Conservation (phyloP, 92 coral and sea anemone genomes). For the Muricea muricata region DNA sequence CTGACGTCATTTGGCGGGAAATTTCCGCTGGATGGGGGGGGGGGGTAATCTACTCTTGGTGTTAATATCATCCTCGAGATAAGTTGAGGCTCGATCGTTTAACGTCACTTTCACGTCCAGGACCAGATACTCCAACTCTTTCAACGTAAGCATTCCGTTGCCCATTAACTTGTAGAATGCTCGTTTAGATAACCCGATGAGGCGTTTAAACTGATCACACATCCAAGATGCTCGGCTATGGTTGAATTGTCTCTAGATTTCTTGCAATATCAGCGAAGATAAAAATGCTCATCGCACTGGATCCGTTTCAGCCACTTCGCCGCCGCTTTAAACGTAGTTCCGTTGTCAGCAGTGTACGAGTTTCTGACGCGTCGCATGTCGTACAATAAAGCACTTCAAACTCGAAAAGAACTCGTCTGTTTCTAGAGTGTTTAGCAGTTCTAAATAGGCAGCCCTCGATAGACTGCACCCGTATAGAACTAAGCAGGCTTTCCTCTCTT, state of each 20-base stretch:
- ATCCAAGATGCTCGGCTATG: conserved; percentile 40
- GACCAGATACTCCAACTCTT: conserved; percentile 40
- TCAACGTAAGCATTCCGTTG: conserved; percentile 32
- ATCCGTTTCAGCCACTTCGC: conserved; percentile 30
- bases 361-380: conserved; percentile 19
- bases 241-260: conserved; percentile 47
- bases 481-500: conserved; percentile 28
- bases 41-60: too few relatives aligned
- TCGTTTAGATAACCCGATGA: conserved; percentile 45
- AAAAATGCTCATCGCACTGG: conserved; percentile 1
- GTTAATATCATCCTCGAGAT: conserved; percentile 40
- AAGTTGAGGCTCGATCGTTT: conserved; percentile 37
- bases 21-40: too few relatives aligned
- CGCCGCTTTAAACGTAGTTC: conserved; percentile 30
- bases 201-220: conserved; percentile 49
- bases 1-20: too few relatives aligned
- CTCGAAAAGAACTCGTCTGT: conserved; percentile 16
- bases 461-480: conserved; percentile 46
- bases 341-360: conserved; percentile 48
- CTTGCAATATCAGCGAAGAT: conserved; percentile 8
- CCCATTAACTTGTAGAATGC: conserved; percentile 36
- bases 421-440: not conserved
- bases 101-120: conserved; percentile 36
- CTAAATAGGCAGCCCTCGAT: conserved; percentile 35
- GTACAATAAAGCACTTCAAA: conserved; percentile 26